Evolutionary conservation across 2,113 vertebrate genomes (phyloP).

Genomic region (Furnarius figulus): DNA sequence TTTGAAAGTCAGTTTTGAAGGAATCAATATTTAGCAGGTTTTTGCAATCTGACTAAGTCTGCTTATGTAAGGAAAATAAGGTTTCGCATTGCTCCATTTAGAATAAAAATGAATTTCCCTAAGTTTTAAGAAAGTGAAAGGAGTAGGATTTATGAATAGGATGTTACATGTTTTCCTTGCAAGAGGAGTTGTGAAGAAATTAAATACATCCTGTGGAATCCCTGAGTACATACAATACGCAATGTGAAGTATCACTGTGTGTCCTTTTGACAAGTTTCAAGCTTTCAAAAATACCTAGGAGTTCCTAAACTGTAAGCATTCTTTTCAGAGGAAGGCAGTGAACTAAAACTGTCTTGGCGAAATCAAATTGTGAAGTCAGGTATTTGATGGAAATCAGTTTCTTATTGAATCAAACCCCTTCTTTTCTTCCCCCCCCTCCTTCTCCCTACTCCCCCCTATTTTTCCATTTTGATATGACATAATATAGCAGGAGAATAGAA

Average conservation of each 20-base stretch:
- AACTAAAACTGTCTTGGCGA: not conserved
- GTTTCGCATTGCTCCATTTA: not conserved
- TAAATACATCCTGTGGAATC: not conserved
- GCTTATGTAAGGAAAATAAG: not conserved
- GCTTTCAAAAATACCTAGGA: not conserved
- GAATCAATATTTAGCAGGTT: not conserved
- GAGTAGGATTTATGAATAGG: not conserved
- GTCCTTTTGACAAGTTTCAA: not conserved
- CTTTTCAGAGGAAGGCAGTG: not conserved
- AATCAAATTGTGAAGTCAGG: not conserved
- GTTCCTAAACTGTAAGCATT: not conserved
- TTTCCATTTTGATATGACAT: not conserved
- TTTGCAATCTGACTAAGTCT: not conserved
- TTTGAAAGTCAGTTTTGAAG: not conserved
- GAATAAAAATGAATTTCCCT: not conserved
- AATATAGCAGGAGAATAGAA: not conserved
- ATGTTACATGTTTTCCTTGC: not conserved
- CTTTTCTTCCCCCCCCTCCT: accelerated
- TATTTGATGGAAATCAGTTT: not conserved
- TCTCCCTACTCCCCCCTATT: not conserved
- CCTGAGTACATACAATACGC: not conserved
- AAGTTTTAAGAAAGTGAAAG: not conserved
- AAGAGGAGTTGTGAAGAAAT: not conserved
- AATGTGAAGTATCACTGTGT: not conserved
- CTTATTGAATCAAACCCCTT: not conserved